A percentile compares a stretch with the other conserved stretches of the same genome.
Evolutionary conservation across 2,888 invertebrate genomes (phyloP).

Genomic region (Atherix ibis): DNA sequence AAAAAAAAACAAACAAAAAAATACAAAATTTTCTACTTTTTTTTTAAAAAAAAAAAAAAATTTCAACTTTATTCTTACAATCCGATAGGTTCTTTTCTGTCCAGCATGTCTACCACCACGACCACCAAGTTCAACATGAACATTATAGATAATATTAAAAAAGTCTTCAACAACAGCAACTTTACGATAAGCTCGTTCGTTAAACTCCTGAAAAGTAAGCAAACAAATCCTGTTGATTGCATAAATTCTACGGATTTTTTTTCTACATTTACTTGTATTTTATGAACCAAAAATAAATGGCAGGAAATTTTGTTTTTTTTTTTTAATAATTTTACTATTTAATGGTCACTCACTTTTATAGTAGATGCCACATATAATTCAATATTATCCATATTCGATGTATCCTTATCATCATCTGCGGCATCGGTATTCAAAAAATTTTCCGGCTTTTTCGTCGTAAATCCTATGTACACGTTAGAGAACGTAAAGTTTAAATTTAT

Average conservation of each 20-base stretch:
- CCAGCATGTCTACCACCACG: conserved; percentile 91
- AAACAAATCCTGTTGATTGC: too few species aligned
- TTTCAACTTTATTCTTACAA: conserved; percentile 41
- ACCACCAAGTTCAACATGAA: conserved; percentile 87
- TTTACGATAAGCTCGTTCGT: conserved; percentile 68
- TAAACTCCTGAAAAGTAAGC: conserved; percentile 54
- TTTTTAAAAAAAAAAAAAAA: neutral
- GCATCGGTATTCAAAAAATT: conserved; percentile 17
- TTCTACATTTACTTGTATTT: too few species aligned
- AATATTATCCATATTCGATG: conserved; percentile 18
- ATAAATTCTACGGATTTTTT: too few species aligned
- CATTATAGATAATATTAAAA: conserved; percentile 90
- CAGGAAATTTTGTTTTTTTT: too few species aligned
- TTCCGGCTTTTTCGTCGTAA: conserved; percentile 28
- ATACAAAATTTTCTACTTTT: conserved; percentile 1
- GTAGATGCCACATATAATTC: conserved; percentile 30
- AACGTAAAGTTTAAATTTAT: too few species aligned
- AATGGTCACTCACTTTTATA: conserved; percentile 18
- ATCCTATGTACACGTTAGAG: too few species aligned
- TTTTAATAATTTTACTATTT: too few species aligned
- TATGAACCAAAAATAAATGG: too few species aligned
- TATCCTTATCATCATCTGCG: conserved; percentile 1
- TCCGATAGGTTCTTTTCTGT: conserved; percentile 89
- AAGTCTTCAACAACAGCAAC: conserved; percentile 96
- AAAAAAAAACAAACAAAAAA: too few species aligned